Base-by-base conservation (phyloP, 2,113 vertebrate genomes). In the Serinus canaria region DNA sequence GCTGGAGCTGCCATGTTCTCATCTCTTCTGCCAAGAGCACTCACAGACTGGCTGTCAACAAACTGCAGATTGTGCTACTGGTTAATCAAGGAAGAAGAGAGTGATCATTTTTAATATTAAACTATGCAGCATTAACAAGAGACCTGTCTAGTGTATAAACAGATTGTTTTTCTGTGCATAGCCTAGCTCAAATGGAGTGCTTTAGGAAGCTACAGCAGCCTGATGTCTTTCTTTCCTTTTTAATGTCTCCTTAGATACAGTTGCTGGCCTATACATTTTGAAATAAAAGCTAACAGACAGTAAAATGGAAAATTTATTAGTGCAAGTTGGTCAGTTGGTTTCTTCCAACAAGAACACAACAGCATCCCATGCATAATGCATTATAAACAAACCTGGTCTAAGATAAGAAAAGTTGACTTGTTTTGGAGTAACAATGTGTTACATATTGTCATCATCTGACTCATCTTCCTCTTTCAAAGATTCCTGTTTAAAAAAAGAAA, bases 371-470 rank as follows among this genome's bases (percentile, higher is more conserved):
- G 87, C 83, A 62, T 83, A 77, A 92, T 64, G 56, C 80, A 83
- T 88, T 87, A 93, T 88, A 95, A 96, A 92, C 95, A 93, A 94
- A 78, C 82, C 47, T 83, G 78, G 49, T 66, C 64, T 92, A 97
- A 96, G 93, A 81, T 95, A 96, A 94, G 94, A 96, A 85, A 96
- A 73, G 69, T 70, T n/a, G 63, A 47, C 68, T 89, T 92, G 66
- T 90, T 74, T 87, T 68, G 86, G 87, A 96, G 88, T 97, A 96
- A 97, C 90, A 96, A 95, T 95, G 78, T 95, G 90, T 98, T 98
- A 99, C 99, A 99, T 99, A 97, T 99, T 99, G 95, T 99, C 99
- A 97, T 99, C 99, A 5, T 99, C 99, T 41, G 99, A 99, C 97
- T 99, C 99, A 80, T 99, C 99, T 66, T 99, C 99, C 95, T 99